Evolutionary conservation across 2,888 invertebrate species (phyloP).

Genomic region (Tenthredo mesomela): DNA sequence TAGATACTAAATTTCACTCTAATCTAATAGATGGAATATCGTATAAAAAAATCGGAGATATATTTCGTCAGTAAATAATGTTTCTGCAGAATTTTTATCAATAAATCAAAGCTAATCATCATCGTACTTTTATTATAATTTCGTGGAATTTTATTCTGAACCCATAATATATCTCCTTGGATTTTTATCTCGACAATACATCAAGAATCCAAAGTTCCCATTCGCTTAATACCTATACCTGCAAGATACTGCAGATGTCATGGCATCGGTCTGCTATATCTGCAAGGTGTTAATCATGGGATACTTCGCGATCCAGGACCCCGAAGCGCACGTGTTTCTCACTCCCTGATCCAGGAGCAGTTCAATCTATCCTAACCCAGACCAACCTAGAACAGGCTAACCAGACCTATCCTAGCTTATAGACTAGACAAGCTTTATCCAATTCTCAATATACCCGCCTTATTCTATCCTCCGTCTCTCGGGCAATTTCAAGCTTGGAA

Average conservation of each 20-base stretch:
- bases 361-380: neutral
- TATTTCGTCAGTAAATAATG: too few relatives aligned
- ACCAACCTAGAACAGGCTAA: neutral
- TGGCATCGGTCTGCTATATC: conserved; percentile 66
- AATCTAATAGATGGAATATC: too few relatives aligned
- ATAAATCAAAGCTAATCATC: neutral
- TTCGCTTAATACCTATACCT: neutral
- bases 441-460: neutral
- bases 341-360: conserved; percentile 5
- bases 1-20: too few relatives aligned
- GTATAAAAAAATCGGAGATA: too few relatives aligned
- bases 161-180: neutral
- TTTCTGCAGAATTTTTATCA: neutral
- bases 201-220: neutral
- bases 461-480: neutral
- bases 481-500: neutral
- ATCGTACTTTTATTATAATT: neutral
- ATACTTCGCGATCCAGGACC: conserved; percentile 21
- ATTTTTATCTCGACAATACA: neutral
- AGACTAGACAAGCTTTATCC: conserved; percentile 23
- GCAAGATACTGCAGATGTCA: conserved; percentile 63
- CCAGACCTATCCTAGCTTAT: neutral
- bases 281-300: conserved; percentile 70
- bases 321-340: conserved; percentile 20
- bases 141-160: neutral